These are phyloP conservation scores for Pachyramphus minor DNA, from an alignment of 2,113 vertebrate species.

Conservation along the genomic window DNA sequence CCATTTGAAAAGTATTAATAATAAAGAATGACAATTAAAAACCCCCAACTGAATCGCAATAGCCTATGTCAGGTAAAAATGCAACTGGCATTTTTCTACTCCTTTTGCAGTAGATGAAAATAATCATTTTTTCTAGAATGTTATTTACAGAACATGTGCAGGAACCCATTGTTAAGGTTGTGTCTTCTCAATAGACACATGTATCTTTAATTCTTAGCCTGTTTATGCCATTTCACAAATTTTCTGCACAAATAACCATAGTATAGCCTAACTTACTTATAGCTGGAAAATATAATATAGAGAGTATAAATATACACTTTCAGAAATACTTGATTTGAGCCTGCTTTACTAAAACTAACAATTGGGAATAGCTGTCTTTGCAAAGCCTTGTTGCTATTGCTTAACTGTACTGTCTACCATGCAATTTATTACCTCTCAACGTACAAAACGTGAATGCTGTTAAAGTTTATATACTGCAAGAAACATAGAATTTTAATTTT, in stretches of 20 bases:
- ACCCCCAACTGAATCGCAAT: background rate
- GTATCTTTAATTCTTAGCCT: background rate
- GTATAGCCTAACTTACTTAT: background rate
- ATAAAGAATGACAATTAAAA: background rate
- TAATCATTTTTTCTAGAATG: background rate
- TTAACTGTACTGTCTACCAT: background rate
- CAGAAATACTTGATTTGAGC: background rate
- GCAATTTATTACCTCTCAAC: background rate
- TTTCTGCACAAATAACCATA: background rate
- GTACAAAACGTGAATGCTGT: background rate
- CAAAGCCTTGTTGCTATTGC: background rate
- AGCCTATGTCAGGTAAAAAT: background rate
- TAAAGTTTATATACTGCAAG: background rate
- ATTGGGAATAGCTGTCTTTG: background rate
- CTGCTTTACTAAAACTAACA: background rate
- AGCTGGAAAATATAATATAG: background rate
- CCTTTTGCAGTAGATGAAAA: background rate
- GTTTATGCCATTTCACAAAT: background rate
- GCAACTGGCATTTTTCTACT: background rate
- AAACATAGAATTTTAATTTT: background rate
- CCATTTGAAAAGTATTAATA: background rate
- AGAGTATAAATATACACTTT: background rate
- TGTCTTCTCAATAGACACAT: background rate
- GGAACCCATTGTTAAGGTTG: background rate
- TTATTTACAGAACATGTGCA: background rate